Evolutionary conservation across 2,888 invertebrate species (phyloP), one percentile per base, ranked within the genome.

Genomic region (Prenolepis imparis): DNA sequence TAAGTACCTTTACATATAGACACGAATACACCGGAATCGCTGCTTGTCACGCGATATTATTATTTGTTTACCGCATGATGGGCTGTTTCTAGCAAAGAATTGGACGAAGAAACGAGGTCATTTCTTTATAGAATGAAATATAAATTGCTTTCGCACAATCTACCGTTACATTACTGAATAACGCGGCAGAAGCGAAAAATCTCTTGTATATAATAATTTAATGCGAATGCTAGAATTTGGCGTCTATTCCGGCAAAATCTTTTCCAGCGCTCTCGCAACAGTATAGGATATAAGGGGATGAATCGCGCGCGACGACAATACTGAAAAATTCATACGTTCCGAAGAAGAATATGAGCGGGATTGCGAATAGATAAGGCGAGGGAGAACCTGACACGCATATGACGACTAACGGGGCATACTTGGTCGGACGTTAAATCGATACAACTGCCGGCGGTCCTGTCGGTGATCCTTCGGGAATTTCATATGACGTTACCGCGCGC

Each of bases 361-460:
- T 78, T 78, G 72, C 72, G 78, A 72, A 78, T 78, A 59, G 59
- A 72, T 78, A 78, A 72, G 78, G 59, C 32, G 44, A 39, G 59
- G 67, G 15, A 21, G 21, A 28, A 61, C 59, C 78, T 78, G 72
- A 72, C 78, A 72, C 59, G 59, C 59, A 78, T 72, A 61, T 72
- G 78, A 78, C 78, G 72, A 78, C 59, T 78, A 78, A 78, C 78
- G 78, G 72, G 28, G 78, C 12, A 72, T 72, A 59, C 59, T 39
- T 72, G 78, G 72, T 78, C 72, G 72, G 78, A 78, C 72, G 78
- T 78, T 78, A 78, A 78, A 78, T 78, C 78, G 78, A 78, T 78
- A 78, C 72, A 72, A 77, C 68, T 67, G 78, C 72, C 41, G 72
- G 59, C 70, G 28, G 6, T 24, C 48, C 48, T n/a, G 44, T 18